Percentiles rank a stretch among this genome's conserved stretches.
These are phyloP conservation scores for Pseudococcus viburni DNA, from an alignment of 2,888 invertebrate species.

Conservation along the genomic window DNA sequence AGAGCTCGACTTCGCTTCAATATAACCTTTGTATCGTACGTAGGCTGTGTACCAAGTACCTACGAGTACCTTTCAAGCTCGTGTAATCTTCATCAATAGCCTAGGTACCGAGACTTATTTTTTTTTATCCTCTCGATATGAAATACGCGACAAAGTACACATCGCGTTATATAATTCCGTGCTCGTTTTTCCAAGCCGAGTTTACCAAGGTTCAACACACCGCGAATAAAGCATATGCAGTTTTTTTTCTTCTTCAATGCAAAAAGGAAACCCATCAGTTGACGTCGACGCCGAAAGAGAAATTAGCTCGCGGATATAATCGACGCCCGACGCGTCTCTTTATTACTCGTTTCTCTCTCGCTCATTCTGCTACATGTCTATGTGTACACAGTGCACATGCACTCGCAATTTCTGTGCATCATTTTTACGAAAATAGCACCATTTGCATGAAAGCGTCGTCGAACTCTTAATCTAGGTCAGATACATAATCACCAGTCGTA, in stretches of 20 bases:
- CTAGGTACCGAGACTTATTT: not conserved
- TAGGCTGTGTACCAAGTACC: not conserved
- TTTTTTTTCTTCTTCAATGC: not conserved
- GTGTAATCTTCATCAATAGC: not conserved
- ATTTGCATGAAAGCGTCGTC: constrained; percentile 25
- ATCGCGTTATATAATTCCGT: constrained; percentile 14
- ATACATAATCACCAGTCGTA: constrained; percentile 7
- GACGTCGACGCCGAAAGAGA: not conserved
- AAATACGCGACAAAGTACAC: constrained; percentile 2
- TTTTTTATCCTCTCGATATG: not conserved
- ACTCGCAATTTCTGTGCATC: not conserved
- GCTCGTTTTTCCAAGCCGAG: not conserved
- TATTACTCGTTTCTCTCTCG: not conserved
- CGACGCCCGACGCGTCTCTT: not conserved
- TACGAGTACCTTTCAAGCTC: constrained; percentile 8
- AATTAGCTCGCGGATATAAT: not conserved
- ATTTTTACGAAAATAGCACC: constrained; percentile 37
- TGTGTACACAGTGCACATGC: not conserved
- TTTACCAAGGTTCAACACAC: not conserved
- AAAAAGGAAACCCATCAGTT: not conserved
- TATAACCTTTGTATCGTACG: constrained; percentile 1
- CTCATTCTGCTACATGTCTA: not conserved
- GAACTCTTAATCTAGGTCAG: constrained; percentile 28
- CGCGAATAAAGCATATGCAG: not conserved
- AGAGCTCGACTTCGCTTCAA: not conserved